Evolutionary conservation across 2,113 vertebrate genomes (phyloP).

Genomic region (Colaptes auratus): DNA sequence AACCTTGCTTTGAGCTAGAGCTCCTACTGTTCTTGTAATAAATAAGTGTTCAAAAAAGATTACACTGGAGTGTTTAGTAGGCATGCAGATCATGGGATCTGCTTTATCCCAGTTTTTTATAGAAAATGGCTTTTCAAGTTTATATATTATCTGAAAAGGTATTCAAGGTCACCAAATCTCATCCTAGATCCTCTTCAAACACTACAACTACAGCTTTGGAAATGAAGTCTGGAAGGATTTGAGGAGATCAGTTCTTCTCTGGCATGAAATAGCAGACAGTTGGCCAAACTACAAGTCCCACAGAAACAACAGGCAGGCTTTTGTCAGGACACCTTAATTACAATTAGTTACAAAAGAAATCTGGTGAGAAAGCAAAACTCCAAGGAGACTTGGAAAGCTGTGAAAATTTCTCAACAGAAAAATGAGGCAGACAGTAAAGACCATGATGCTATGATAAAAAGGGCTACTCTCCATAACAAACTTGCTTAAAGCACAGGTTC

Average conservation of each 20-base stretch:
- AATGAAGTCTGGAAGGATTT: neutral
- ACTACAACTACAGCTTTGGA: neutral
- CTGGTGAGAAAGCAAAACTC: neutral
- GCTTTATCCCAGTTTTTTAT: neutral
- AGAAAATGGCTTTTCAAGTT: neutral
- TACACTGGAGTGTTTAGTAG: neutral
- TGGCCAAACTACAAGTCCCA: neutral
- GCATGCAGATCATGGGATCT: neutral
- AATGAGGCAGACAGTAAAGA: neutral
- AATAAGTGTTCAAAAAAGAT: constrained; percentile 29
- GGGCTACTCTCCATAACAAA: neutral
- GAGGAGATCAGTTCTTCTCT: neutral
- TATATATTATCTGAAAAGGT: neutral
- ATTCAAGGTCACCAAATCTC: neutral
- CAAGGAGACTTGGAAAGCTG: neutral
- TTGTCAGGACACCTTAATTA: neutral
- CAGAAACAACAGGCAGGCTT: neutral
- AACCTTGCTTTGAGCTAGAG: constrained; percentile 14
- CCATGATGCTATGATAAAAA: neutral
- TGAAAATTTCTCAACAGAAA: neutral
- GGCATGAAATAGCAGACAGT: fast-evolving
- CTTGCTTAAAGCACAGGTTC: neutral
- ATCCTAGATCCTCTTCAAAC: neutral
- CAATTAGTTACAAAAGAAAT: neutral
- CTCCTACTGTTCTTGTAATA: constrained; percentile 12